Evolutionary conservation across 30 jellyfish, hydroid and myxozoan species (phyloP).

Genomic region (Mastigias papua): DNA sequence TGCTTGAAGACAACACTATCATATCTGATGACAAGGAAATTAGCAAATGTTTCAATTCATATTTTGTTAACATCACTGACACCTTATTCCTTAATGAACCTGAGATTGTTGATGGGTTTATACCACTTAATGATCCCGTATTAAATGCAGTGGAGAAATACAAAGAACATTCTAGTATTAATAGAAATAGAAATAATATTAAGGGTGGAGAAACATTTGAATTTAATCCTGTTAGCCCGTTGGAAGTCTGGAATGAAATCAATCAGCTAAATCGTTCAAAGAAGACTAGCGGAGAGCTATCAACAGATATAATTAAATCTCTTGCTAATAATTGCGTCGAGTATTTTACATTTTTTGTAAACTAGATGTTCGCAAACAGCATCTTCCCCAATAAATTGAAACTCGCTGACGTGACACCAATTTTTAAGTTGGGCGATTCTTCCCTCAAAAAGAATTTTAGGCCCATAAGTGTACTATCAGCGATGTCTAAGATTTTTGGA

Average conservation of each 20-base stretch:
- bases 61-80: constrained; percentile 17
- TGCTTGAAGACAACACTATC: neutral
- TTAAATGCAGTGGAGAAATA: neutral
- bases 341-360: constrained; percentile 20
- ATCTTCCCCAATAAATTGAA: constrained; percentile 41
- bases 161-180: neutral
- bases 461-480: no score
- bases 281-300: constrained; percentile 22
- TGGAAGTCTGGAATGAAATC: constrained; percentile 40
- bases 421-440: neutral
- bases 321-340: constrained; percentile 33
- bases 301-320: no score
- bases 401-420: constrained; percentile 54
- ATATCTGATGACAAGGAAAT: neutral
- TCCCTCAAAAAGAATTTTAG: neutral
- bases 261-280: constrained; percentile 36
- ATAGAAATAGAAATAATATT: no score
- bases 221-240: no score
- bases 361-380: constrained; percentile 56
- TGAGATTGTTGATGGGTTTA: neutral
- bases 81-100: constrained; percentile 9
- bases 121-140: constrained; percentile 7
- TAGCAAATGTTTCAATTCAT: no score
- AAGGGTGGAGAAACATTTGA: constrained; percentile 18
- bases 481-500: no score